Base-by-base conservation (phyloP, 2,113 vertebrate genomes). In the Crotalus tigris region DNA sequence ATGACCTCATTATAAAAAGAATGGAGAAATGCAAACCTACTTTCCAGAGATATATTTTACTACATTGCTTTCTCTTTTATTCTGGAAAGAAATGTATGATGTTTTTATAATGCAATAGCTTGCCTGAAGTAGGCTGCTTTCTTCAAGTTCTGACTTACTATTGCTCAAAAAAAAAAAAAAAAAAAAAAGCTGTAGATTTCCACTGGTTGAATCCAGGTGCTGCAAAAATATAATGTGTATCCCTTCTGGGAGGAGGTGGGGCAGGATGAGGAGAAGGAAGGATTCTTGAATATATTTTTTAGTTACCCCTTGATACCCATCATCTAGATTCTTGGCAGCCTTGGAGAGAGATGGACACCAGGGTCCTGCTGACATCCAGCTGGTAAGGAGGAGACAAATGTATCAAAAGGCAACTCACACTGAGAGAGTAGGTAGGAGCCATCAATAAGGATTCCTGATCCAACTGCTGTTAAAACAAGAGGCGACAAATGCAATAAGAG, bases 281-380 rank as follows among this genome's bases (percentile, higher is more conserved):
- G 92, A 91, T 93, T 91, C 85, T 88, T 91, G 49, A 87, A 49
- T 75, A 19, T 87, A 75, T 94, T 94, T 94, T 94, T 54, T 44
- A 86, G 33, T 91, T 91, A 51, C 29, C 7, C 5, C 54, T 93
- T 93, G 88, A 85, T 93, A 90, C 13, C 88, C 93, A 93, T 0
- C 17, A 23, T 49, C 64, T 54, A 39, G 13, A 44, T 93, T 92
- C 86, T 92, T 61, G 89, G 19, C 33, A 93, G 26, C 64, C 15
- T 93, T 8, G 1, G 53, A 90, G 46, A 91, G 85, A 93, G 81
- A 15, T 90, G 92, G 91, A 95, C 92, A 8, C 12, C 39, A 87
- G 19, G n/a, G 6, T 94, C 17, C 23, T 90, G 90, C 39, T 93
- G 87, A 24, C 57, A 93, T 90, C 29, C 90, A 94, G 29, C 55